Base-by-base conservation (phyloP, 2,113 vertebrate species). In the cattle (Bos taurus) region DNA sequence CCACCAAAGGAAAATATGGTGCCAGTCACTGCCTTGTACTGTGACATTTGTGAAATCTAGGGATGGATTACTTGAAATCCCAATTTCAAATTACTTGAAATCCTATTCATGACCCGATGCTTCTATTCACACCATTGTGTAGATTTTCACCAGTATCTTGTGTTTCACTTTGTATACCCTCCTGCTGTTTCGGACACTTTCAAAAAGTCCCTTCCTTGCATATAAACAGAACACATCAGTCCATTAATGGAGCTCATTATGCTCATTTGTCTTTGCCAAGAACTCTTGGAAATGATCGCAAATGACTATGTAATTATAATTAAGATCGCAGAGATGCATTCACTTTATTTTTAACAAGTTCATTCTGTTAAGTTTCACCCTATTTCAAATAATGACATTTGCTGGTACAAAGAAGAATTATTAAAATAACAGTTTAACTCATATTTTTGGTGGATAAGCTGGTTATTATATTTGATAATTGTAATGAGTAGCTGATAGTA, bases 291-390 rank as follows among this genome's bases (percentile, higher is more conserved):
- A 97, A 96, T 89, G 89, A 96, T 95, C 89, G 90, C 80, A 98
- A 83, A 82, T 97, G 71, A 95, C 85, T 93, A n/a, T 98, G 88
- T 97, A 98, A 98, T 98, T 98, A 92, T 98, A 98, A 97, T 97
- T 97, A 98, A 62, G 90, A 95, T 98, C 95, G 56, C 10, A 0
- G 67, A 94, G 90, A 86, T 95, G 86, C 28, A 46, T 50, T 57
- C 57, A 46, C 25, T 93, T 97, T 98, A 97, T 97, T 98, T 96
- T 97, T 96, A 98, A 94, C 92, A 95, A 96, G 97, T 95, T 97
- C 95, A 90, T 93, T 97, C 71, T 96, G 90, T 95, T 96, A 96
- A 82, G 71, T 96, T 80, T 98, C 71, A 93, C 92, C 94, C 40
- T 90, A 52, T 95, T 97, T 97, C 67, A n/a, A 89, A 92, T 78